Percentiles rank a stretch among this genome's conserved stretches.
Conservation (phyloP, 2,888 invertebrate genomes). For the Gandaritis pyraliata region DNA sequence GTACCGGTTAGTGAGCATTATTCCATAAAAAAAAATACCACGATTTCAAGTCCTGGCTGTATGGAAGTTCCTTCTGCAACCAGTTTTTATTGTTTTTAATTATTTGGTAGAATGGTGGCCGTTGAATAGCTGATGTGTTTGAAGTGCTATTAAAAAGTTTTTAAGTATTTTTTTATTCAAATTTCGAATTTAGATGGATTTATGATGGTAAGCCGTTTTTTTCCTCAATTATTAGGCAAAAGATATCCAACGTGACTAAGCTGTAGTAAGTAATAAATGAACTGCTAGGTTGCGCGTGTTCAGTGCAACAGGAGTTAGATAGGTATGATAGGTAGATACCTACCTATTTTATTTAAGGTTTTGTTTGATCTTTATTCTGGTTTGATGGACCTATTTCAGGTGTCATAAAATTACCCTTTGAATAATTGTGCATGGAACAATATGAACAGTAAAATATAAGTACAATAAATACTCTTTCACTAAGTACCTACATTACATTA, state of each 20-base stretch:
- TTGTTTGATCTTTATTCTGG: too few relatives aligned
- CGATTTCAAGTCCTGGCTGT: slow-evolving; percentile 34
- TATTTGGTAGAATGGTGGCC: slow-evolving; percentile 5
- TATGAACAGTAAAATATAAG: slow-evolving; percentile 1
- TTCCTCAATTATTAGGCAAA: background rate
- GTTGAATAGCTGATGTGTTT: slow-evolving; percentile 6
- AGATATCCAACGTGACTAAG: too few relatives aligned
- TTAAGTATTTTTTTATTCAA: slow-evolving; percentile 6
- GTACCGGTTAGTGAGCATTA: slow-evolving; percentile 73
- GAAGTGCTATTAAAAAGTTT: slow-evolving; percentile 27
- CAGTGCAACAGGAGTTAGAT: too few relatives aligned
- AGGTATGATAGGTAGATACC: too few relatives aligned
- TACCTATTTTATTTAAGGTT: too few relatives aligned
- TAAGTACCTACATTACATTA: too few relatives aligned
- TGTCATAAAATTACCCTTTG: background rate
- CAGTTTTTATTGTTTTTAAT: slow-evolving; percentile 26
- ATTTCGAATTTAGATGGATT: slow-evolving; percentile 2
- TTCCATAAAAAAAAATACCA: slow-evolving; percentile 43
- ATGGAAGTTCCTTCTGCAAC: slow-evolving; percentile 20
- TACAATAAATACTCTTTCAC: slow-evolving; percentile 2
- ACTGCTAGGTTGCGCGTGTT: too few relatives aligned
- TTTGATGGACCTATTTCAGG: too few relatives aligned
- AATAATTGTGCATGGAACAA: slow-evolving; percentile 1
- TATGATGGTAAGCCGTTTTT: slow-evolving; percentile 1
- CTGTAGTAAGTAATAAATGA: too few relatives aligned